phyloP scores from a whole-genome alignment of 2,113 vertebrate species.

The Typhlomys cinereus region DNA sequence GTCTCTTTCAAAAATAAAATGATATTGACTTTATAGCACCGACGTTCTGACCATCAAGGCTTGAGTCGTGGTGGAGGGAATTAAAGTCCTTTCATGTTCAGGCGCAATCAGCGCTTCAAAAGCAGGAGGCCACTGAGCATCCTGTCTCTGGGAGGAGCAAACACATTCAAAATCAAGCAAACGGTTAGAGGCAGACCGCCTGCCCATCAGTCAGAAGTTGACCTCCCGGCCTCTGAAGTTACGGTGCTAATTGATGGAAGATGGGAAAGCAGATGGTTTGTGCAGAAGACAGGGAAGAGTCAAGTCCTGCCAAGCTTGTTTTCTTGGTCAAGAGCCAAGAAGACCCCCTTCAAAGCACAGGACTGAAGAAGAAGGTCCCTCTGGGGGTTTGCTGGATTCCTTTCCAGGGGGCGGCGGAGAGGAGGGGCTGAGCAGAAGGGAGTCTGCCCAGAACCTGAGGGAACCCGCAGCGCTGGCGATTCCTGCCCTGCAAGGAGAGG shows the following conservation, averaged over 20 bases:
- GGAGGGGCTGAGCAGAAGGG: neutral
- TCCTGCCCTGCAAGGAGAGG: conserved; percentile 60
- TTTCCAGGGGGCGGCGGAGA: neutral
- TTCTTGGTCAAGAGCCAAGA: conserved; percentile 10
- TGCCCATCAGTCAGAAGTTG: conserved; percentile 74
- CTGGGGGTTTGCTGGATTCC: neutral
- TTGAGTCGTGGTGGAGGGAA: neutral
- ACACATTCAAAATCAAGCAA: conserved; percentile 62
- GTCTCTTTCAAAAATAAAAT: conserved; percentile 58
- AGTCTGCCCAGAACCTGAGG: too few species aligned
- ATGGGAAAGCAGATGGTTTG: conserved; percentile 68
- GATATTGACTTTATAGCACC: neutral
- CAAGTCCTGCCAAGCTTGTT: conserved; percentile 24
- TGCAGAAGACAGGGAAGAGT: conserved; percentile 30
- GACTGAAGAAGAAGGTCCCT: neutral
- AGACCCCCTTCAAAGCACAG: neutral
- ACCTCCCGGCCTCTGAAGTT: conserved; percentile 67
- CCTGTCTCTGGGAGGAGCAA: conserved; percentile 25
- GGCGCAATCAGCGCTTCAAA: conserved; percentile 66
- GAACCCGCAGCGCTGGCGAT: conserved; percentile 11
- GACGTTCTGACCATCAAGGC: neutral
- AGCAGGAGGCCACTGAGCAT: conserved; percentile 3
- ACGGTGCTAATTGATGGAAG: conserved; percentile 73
- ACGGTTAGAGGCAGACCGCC: conserved; percentile 65
- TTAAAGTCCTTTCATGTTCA: conserved; percentile 34